Evolutionary conservation across 2,888 invertebrate genomes (phyloP).

Genomic region (Dimorphilus gyrociliatus): DNA sequence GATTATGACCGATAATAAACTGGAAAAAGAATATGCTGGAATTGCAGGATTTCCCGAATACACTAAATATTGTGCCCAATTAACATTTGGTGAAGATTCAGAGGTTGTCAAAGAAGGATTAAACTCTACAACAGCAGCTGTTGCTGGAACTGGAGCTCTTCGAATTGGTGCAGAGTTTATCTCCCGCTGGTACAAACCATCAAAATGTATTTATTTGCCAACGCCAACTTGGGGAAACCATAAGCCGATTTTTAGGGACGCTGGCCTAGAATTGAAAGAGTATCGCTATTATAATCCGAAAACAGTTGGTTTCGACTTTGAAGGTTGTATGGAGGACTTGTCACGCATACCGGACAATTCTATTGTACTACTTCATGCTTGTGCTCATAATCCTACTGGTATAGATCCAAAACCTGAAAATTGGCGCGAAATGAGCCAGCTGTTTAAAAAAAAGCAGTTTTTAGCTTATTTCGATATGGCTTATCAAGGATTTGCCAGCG

Average conservation of each 20-base stretch:
- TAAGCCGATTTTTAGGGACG: constrained; percentile 66
- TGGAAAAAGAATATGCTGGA: constrained; percentile 88
- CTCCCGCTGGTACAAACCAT: constrained; percentile 41
- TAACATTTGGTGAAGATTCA: constrained; percentile 71
- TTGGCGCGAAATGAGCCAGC: constrained; percentile 68
- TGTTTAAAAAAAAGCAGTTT: constrained; percentile 54
- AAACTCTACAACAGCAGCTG: constrained; percentile 56
- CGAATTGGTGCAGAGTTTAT: constrained; percentile 77
- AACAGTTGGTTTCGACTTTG: constrained; percentile 79
- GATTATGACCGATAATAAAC: constrained; percentile 46
- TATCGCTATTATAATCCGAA: constrained; percentile 87
- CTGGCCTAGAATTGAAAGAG: constrained; percentile 64
- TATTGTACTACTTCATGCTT: constrained; percentile 79
- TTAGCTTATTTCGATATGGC: constrained; percentile 96
- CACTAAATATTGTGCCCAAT: constrained; percentile 60
- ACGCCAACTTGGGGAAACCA: constrained; percentile 97
- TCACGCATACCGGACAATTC: constrained; percentile 68
- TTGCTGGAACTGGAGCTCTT: constrained; percentile 94
- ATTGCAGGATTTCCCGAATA: constrained; percentile 73
- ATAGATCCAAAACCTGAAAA: constrained; percentile 49
- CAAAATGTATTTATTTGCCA: constrained; percentile 68
- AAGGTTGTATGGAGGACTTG: constrained; percentile 74
- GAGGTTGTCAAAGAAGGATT: constrained; percentile 50
- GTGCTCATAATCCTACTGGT: constrained; percentile 89
- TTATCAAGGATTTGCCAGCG: constrained; percentile 54